These are phyloP conservation scores for Aspidoscelis tigris DNA, from an alignment of 2,113 vertebrate species.

Conservation along the genomic window DNA sequence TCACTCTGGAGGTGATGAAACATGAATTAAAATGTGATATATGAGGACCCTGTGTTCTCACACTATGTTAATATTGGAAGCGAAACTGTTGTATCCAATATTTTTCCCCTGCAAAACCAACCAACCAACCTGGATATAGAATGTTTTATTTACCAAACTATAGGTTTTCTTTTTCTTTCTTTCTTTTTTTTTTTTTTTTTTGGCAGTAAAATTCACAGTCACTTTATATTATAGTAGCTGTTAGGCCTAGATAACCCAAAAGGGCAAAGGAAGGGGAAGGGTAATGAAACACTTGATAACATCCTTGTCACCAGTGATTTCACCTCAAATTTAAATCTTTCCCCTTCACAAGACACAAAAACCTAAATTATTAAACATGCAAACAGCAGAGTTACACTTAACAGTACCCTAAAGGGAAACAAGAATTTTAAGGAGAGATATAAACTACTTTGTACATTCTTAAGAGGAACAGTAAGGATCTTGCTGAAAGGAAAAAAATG, in stretches of 20 bases:
- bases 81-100: no score
- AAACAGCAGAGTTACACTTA: conserved; percentile 25
- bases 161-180: no score
- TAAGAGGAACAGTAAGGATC: not conserved
- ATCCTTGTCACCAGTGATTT: conserved; percentile 51
- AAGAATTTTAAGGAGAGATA: not conserved
- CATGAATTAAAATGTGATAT: no score
- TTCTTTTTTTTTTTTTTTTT: not conserved
- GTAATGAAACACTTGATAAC: conserved; percentile 22
- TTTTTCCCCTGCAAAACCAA: no score
- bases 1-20: no score
- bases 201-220: conserved; percentile 36
- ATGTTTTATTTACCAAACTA: no score
- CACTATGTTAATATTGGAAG: no score
- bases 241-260: conserved; percentile 40
- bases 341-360: conserved; percentile 14
- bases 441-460: conserved; percentile 52
- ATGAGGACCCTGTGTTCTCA: no score
- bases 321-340: conserved; percentile 42
- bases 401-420: conserved; percentile 50
- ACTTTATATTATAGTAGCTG: conserved; percentile 17
- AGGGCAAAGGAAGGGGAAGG: conserved; percentile 30
- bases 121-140: no score
- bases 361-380: conserved; percentile 38
- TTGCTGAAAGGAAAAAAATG: conserved; percentile 33